Evolutionary conservation across 2,797 vertebrate genomes (phyloP).

Genomic region (Pyrocephalus nanus): DNA sequence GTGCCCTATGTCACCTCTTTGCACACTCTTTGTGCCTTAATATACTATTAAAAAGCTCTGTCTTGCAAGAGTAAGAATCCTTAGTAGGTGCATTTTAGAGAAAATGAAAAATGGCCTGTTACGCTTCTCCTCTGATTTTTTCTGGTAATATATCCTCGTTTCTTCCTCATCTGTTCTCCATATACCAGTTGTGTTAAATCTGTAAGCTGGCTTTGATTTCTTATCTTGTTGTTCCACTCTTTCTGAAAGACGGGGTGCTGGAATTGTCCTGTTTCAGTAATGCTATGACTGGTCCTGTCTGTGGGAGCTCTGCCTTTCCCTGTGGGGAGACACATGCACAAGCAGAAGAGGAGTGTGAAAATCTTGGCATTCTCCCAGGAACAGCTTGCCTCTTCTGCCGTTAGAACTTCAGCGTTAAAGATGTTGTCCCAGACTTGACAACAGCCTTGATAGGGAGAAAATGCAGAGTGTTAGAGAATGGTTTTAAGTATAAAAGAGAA

Average conservation of each 20-base stretch:
- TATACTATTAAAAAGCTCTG: rapidly evolving
- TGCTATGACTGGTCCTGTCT: background rate
- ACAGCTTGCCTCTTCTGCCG: background rate
- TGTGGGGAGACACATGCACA: background rate
- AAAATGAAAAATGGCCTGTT: background rate
- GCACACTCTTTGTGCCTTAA: background rate
- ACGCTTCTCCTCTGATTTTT: background rate
- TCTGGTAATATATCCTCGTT: background rate
- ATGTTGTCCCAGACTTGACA: background rate
- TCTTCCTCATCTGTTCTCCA: background rate
- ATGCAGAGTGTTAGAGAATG: background rate
- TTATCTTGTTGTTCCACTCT: background rate
- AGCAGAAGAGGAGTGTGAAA: background rate
- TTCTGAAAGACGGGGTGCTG: background rate
- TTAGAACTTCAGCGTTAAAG: background rate
- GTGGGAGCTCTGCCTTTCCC: background rate
- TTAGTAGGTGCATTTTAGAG: background rate
- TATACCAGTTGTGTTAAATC: background rate
- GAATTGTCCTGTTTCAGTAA: background rate
- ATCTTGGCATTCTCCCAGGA: background rate
- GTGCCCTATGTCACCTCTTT: background rate
- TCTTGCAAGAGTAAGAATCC: background rate
- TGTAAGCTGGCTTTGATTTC: background rate
- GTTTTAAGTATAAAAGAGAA: background rate
- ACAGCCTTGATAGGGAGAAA: background rate